Evolutionary conservation across 2,888 invertebrate species (phyloP).

Genomic region (Cataglyphis livida): DNA sequence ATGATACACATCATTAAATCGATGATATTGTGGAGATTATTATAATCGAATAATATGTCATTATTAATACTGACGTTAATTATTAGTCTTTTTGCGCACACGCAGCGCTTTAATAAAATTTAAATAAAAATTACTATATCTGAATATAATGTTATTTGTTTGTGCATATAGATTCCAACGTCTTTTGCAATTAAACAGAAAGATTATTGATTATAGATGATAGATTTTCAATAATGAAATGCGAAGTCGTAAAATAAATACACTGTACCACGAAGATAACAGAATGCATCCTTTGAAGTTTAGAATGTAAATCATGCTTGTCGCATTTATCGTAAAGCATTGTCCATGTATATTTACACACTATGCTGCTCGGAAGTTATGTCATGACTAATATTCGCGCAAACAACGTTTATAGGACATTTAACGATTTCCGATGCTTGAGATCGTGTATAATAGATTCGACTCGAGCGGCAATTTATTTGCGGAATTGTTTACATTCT

Average conservation of each 20-base stretch:
- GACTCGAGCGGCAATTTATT: not conserved
- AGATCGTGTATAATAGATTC: slow-evolving; percentile 14
- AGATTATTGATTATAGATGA: not conserved
- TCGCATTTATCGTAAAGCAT: slow-evolving; percentile 22
- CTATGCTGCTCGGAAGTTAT: not conserved
- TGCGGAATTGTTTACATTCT: not conserved
- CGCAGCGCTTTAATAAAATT: not conserved
- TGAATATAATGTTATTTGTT: not conserved
- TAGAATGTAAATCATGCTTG: not conserved
- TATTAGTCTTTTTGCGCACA: not conserved
- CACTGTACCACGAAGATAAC: not conserved
- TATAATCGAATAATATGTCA: not conserved
- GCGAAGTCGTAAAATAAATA: slow-evolving; percentile 16
- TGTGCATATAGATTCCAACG: not conserved
- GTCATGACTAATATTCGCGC: slow-evolving; percentile 14
- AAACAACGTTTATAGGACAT: slow-evolving; percentile 6
- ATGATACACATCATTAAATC: slow-evolving; percentile 1
- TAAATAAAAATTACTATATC: slow-evolving; percentile 9
- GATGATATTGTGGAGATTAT: slow-evolving; percentile 32
- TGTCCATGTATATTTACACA: not conserved
- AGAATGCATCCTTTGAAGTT: not conserved
- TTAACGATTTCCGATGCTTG: slow-evolving; percentile 24
- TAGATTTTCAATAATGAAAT: not conserved
- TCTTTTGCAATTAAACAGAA: not conserved
- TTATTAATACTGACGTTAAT: not conserved